Evolutionary conservation across 53 echinoderm and acorn worm genomes (phyloP), one percentile per base, ranked within the genome.

Genomic region (Patiria pectinifera): DNA sequence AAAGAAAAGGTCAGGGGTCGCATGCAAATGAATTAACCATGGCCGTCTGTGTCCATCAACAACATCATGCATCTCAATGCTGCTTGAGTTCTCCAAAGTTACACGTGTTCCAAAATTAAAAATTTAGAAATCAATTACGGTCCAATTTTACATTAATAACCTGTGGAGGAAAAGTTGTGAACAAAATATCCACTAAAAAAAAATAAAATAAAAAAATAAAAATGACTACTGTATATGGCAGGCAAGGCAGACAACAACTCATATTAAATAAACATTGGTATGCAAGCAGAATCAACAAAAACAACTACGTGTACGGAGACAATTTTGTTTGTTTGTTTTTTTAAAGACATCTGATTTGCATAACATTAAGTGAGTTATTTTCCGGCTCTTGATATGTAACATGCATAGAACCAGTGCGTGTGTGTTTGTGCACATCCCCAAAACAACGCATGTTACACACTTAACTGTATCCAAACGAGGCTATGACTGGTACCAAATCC

Each of bases 181-280:
- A 72, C 0, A 53, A 53, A 0, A 53, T 6, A 2, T 2, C 53
- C 53, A 53, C 53, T 6, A 5, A 53, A 53, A 53, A 5, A 53
- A 2, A 75, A 63, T 3, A 48, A 46, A 13, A 5, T 45, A 11
- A 46, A 45, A 46, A 15, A 44, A 15, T 13, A 4, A 81, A 66
- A 80, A 69, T 14, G 7, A 45, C 43, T 62, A 80, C 13, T 43
- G 22, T 48, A 59, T n/a, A 4, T 71, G 71, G 74, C 71, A 90
- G 81, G 90, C 81, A 80, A 90, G 90, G 81, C 90, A 90, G 90
- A 80, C 90, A 81, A 81, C 80, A 90, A 14, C 81, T 69, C 12
- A 19, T 80, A 19, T 90, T 43, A 80, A 90, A 59, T 80, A 13
- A 48, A 90, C 76, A 81, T 24, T 22, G 4, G 23, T 48, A 58